Evolutionary conservation across 1,140 invertebrate species (phyloP).

Genomic region (Cyphomyrmex costatus): DNA sequence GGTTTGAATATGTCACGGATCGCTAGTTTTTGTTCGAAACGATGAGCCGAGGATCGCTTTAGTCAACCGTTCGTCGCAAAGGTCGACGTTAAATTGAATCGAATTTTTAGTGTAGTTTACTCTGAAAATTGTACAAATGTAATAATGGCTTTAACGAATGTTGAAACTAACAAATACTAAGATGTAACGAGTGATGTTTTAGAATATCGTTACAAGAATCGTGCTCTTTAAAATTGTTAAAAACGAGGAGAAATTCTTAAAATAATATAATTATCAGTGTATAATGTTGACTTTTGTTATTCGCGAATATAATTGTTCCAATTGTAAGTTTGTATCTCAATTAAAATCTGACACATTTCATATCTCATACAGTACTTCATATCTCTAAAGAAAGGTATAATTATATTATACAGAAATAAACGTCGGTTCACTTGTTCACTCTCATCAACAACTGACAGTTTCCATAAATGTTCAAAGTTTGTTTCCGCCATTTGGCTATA

Average conservation of each 20-base stretch:
- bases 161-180: not conserved
- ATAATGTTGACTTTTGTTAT: not conserved
- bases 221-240: not conserved
- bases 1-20: not conserved
- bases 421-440: not conserved
- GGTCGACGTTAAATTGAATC: not conserved
- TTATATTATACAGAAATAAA: not conserved
- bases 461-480: constrained; percentile 12
- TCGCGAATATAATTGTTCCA: not conserved
- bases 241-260: not conserved
- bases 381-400: not conserved
- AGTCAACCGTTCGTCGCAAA: not conserved
- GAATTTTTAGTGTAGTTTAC: constrained; percentile 26
- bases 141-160: constrained; percentile 11
- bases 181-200: not conserved
- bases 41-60: not conserved
- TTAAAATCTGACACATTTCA: not conserved
- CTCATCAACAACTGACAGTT: not conserved
- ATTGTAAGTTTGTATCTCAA: not conserved
- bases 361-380: no score
- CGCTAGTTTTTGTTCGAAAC: not conserved
- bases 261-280: not conserved
- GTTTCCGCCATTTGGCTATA: not conserved
- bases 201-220: not conserved
- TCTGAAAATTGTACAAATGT: not conserved